Percentiles rank a stretch among this genome's conserved stretches.
phyloP scores from a whole-genome alignment of 1,140 invertebrate species.

The Sycobia sp. region DNA sequence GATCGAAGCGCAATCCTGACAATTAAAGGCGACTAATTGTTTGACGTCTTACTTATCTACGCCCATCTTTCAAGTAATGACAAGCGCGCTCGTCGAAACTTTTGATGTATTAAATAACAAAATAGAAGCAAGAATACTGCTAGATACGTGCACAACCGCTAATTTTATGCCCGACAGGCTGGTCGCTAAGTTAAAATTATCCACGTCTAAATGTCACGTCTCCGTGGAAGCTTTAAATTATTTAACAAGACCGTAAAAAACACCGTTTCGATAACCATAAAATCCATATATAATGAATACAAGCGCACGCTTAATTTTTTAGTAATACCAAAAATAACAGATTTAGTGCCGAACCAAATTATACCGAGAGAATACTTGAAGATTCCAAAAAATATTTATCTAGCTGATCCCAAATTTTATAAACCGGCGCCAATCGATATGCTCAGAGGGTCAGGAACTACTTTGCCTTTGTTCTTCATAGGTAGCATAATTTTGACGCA shows the following conservation, averaged over 20 bases:
- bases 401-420: conserved; percentile 40
- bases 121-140: background rate
- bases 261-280: background rate
- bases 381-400: conserved; percentile 29
- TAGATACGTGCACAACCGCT: conserved; percentile 16
- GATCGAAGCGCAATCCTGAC: background rate
- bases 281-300: background rate
- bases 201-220: background rate
- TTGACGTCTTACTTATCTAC: background rate
- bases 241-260: background rate
- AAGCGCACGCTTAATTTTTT: conserved; percentile 1
- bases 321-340: conserved; percentile 31
- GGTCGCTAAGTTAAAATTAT: background rate
- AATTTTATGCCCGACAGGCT: conserved; percentile 2
- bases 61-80: conserved; percentile 17
- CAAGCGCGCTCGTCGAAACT: background rate
- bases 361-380: conserved; percentile 31
- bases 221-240: conserved; percentile 2
- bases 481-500: conserved; percentile 33
- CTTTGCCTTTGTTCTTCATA: conserved; percentile 35
- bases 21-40: background rate
- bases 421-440: conserved; percentile 35
- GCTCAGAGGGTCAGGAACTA: conserved; percentile 32
- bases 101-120: background rate
- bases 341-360: conserved; percentile 27